Percentiles rank a stretch among this genome's conserved stretches.
Conservation (phyloP, 2,888 invertebrate species). For the Stramonita haemastoma region DNA sequence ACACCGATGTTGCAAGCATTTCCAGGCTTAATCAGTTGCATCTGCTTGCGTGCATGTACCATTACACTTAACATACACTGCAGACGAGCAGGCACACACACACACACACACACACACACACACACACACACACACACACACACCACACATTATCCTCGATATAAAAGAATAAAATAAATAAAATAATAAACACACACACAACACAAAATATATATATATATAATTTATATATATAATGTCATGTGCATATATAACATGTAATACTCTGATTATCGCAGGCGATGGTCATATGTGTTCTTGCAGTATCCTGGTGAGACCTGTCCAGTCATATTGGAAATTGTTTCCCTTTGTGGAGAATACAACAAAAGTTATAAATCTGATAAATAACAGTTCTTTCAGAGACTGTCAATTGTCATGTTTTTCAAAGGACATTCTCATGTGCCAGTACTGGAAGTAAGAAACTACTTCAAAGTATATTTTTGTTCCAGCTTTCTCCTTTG, state of each 20-base stretch:
- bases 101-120: not conserved
- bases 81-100: not conserved
- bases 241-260: too few species aligned
- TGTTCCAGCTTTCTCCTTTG: too few species aligned
- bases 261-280: not conserved
- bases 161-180: not conserved
- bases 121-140: not conserved
- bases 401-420: too few species aligned
- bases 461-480: not conserved
- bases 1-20: not conserved
- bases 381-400: not conserved
- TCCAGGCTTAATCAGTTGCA: not conserved
- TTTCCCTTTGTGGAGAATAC: not conserved
- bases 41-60: not conserved
- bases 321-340: not conserved
- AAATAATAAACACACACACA: too few species aligned
- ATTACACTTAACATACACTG: not conserved
- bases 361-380: not conserved
- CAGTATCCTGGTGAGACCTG: not conserved
- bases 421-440: not conserved
- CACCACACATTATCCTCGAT: not conserved
- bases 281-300: constrained; percentile 3
- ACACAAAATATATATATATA: too few species aligned
- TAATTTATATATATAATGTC: too few species aligned
- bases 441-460: not conserved